Conservation (phyloP, 1,140 invertebrate species). For the silkworm (Bombyx mori) region DNA sequence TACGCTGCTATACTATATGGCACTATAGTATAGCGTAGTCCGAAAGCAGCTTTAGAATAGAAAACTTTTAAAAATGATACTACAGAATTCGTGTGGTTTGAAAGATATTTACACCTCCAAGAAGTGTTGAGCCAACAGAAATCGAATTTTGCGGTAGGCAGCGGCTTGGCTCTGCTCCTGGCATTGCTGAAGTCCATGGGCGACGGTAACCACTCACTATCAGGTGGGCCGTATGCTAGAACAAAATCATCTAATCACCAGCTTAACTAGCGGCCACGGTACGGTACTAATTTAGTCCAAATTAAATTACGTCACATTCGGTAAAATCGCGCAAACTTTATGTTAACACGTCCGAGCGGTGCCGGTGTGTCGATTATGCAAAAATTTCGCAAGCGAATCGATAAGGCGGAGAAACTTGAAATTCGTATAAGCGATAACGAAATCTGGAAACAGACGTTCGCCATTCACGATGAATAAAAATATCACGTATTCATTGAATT, state of each 20-base stretch:
- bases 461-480: not conserved
- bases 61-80: not conserved
- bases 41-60: no score
- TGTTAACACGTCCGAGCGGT: slow-evolving; percentile 16
- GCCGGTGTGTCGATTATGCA: slow-evolving; percentile 11
- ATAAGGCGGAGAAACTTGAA: not conserved
- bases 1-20: no score
- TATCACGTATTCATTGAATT: no score
- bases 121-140: slow-evolving; percentile 16
- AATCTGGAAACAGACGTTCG: slow-evolving; percentile 2
- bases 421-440: not conserved
- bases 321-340: slow-evolving; percentile 16
- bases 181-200: no score
- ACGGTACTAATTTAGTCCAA: slow-evolving; percentile 1
- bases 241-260: not conserved
- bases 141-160: no score
- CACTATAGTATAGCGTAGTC: no score
- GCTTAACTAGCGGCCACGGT: slow-evolving; percentile 16
- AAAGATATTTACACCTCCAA: slow-evolving; percentile 12
- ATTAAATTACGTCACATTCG: slow-evolving; percentile 15
- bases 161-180: not conserved
- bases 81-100: slow-evolving; percentile 8
- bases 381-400: slow-evolving; percentile 13
- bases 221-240: not conserved
- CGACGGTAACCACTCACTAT: no score